Percentiles rank a stretch among this genome's conserved stretches.
These are phyloP conservation scores for Lepeophtheirus salmonis DNA, from an alignment of 1,140 invertebrate species.

Conservation along the genomic window DNA sequence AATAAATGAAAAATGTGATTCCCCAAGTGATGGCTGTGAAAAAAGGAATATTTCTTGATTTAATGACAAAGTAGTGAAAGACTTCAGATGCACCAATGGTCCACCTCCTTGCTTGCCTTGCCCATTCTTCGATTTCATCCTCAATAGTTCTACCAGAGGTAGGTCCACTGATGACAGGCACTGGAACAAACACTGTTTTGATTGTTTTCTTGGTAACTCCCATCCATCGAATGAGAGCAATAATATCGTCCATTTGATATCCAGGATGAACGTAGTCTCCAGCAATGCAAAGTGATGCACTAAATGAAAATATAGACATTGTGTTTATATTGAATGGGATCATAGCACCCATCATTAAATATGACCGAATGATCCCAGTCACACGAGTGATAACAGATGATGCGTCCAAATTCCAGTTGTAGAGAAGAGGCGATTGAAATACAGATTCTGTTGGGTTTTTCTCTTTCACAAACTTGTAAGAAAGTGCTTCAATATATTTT, in stretches of 20 bases:
- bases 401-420: conserved; percentile 14
- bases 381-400: background rate
- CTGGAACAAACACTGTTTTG: background rate
- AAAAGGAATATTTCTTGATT: conserved; percentile 6
- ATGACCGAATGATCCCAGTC: conserved; percentile 4
- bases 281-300: conserved; percentile 5
- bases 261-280: conserved; percentile 10
- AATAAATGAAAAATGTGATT: conserved; percentile 9
- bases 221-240: conserved; percentile 14
- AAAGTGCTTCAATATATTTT: conserved; percentile 2
- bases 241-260: conserved; percentile 16
- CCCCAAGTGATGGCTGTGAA: conserved; percentile 6
- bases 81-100: conserved; percentile 13
- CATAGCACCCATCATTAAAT: conserved; percentile 11
- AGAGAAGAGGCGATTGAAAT: conserved; percentile 8
- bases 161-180: conserved; percentile 3
- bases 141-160: conserved; percentile 1
- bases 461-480: conserved; percentile 7
- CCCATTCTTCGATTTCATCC: conserved; percentile 15
- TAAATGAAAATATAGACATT: conserved; percentile 14
- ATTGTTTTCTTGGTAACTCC: background rate
- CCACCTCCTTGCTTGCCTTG: conserved; percentile 11
- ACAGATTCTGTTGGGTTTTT: background rate
- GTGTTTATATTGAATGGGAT: conserved; percentile 15
- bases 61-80: conserved; percentile 14